Evolutionary conservation across 1,140 invertebrate species (phyloP).

Genomic region (Cydia amplana): DNA sequence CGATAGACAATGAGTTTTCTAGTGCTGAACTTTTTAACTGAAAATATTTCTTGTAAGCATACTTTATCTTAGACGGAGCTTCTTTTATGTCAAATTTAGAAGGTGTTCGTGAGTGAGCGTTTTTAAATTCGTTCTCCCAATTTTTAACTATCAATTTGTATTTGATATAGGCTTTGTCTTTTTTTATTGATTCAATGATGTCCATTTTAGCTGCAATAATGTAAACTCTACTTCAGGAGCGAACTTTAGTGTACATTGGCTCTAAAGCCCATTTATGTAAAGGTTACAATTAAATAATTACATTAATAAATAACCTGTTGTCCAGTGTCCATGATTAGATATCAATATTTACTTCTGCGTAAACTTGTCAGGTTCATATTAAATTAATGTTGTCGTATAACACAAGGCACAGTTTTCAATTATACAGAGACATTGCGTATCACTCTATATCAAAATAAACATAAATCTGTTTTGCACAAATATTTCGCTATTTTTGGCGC

Average conservation of each 20-base stretch:
- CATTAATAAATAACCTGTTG: neutral
- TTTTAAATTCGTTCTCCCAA: slow-evolving; percentile 89
- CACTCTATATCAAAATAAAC: neutral
- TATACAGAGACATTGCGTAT: neutral
- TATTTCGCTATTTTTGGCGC: neutral
- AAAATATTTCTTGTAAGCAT: slow-evolving; percentile 91
- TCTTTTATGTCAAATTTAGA: slow-evolving; percentile 90
- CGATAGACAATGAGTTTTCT: slow-evolving; percentile 82
- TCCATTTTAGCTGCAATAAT: slow-evolving; percentile 52
- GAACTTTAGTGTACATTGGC: neutral
- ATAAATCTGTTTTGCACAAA: neutral
- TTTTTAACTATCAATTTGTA: slow-evolving; percentile 87
- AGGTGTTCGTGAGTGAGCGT: slow-evolving; percentile 83
- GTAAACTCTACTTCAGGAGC: neutral
- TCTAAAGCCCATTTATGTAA: neutral
- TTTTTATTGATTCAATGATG: slow-evolving; percentile 67
- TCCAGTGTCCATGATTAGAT: neutral
- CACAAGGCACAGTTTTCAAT: neutral
- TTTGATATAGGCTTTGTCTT: slow-evolving; percentile 78
- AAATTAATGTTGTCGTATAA: neutral
- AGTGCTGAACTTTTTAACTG: slow-evolving; percentile 86
- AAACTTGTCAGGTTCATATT: neutral
- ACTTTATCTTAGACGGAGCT: slow-evolving; percentile 84
- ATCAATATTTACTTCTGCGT: neutral
- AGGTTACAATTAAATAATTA: neutral